Conservation (phyloP, 2,113 vertebrate genomes). For the Grammomys surdaster region DNA sequence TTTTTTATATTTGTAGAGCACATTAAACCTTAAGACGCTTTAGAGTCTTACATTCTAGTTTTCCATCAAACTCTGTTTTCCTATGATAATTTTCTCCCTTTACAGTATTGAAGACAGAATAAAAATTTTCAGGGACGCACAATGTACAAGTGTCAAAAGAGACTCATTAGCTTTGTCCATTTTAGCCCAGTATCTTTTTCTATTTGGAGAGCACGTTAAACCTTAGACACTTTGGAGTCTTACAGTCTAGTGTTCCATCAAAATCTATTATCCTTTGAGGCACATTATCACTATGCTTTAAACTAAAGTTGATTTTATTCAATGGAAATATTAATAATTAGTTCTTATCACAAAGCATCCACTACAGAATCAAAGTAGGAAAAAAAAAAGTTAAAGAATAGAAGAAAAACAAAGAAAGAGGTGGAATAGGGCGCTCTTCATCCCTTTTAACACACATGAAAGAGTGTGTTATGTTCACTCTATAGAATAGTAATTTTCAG, state of each 20-base stretch:
- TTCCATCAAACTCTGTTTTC: not conserved
- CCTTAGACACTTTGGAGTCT: not conserved
- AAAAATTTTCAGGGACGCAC: not conserved
- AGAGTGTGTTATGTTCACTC: not conserved
- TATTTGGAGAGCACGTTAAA: not conserved
- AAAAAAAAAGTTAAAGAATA: not conserved
- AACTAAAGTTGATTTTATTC: not conserved
- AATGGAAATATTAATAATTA: not conserved
- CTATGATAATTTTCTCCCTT: not conserved
- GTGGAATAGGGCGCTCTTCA: not conserved
- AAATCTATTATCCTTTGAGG: not conserved
- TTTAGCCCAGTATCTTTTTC: not conserved
- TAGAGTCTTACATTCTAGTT: not conserved
- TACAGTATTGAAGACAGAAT: not conserved
- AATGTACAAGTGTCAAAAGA: not conserved
- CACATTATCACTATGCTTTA: not conserved
- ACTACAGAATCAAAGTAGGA: not conserved
- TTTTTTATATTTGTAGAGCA: not conserved
- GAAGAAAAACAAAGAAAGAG: not conserved
- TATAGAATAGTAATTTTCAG: not conserved
- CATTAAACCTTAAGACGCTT: not conserved
- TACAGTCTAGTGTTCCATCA: not conserved
- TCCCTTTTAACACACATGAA: not conserved
- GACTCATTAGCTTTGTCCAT: not conserved
- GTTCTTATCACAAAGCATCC: not conserved